Base-by-base conservation (phyloP, 2,113 vertebrate genomes). In the Hydrochoerus hydrochaeris region DNA sequence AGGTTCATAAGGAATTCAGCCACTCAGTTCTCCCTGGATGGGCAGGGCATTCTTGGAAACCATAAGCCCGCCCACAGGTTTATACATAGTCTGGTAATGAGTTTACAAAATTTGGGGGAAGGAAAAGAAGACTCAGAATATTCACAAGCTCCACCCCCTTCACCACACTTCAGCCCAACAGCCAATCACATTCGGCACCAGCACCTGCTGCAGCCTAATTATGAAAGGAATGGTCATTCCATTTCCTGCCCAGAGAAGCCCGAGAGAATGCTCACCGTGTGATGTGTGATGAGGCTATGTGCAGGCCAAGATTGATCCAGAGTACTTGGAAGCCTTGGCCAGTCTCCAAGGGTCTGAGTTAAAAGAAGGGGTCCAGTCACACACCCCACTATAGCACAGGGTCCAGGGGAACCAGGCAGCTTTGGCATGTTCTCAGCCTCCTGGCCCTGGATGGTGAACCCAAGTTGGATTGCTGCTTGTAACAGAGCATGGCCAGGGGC, bases 11-110 rank as follows among this genome's bases (percentile, higher is more conserved):
- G 95, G 32, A 26, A 46, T 28, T 54, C 32, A 26, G 60, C 46
- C 58, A 26, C 65, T 35, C 62, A 49, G 16, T 85, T 54, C 84
- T 84, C 52, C 57, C 24, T 0, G 12, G 54, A 1, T 26, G 16
- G 49, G 63, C 20, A 78, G 52, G 46, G 44, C 8, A 28, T 73
- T 88, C 95, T 91, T 80, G 82, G 77, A 35, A 32, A 22, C 32
- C 41, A 26, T 20, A 85, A 71, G 60, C 30, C 46, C 7, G 41
- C 65, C 46, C 32, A 49, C 30, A 44, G 17, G 75, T 38, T 52
- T 62, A n/a, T 1, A 7, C 32, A 6, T 8, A 38, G 71, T 30
- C 30, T 3, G 2, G 0, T 52, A 58, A 17, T 1, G 2, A 71
- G 44, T 49, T 5, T 35, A 20, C 17, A 30, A 19, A 57, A 44